phyloP scores from a whole-genome alignment of 2,888 invertebrate genomes.

The Cloeon dipterum region DNA sequence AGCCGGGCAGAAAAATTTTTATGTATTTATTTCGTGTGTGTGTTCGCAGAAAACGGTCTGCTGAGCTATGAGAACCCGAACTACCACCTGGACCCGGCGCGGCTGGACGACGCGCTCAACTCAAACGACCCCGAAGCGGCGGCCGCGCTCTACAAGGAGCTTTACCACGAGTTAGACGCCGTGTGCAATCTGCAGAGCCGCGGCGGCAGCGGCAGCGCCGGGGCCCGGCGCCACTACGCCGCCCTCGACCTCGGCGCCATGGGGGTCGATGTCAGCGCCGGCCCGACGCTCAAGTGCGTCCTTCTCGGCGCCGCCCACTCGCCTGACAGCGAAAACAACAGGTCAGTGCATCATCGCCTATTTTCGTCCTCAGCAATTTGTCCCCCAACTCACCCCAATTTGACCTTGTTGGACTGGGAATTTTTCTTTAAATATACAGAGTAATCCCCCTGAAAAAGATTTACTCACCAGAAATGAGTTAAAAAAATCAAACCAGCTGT shows the following conservation, averaged over 20 bases:
- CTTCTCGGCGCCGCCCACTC: not conserved
- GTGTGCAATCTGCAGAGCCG: slow-evolving; percentile 22
- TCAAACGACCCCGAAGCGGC: slow-evolving; percentile 37
- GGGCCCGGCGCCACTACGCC: slow-evolving; percentile 34
- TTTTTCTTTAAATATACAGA: too few species aligned
- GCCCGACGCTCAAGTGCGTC: slow-evolving; percentile 16
- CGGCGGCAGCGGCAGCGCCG: slow-evolving; percentile 17
- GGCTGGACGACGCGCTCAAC: slow-evolving; percentile 51
- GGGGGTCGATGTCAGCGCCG: slow-evolving; percentile 41
- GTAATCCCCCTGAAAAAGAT: too few species aligned
- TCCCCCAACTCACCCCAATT: too few species aligned
- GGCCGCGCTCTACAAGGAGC: slow-evolving; percentile 40
- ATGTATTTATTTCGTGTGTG: too few species aligned
- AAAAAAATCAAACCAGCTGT: too few species aligned
- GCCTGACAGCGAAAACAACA: slow-evolving; percentile 1
- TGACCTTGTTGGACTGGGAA: too few species aligned
- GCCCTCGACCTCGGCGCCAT: slow-evolving; percentile 41
- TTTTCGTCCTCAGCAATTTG: too few species aligned
- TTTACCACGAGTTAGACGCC: slow-evolving; percentile 30
- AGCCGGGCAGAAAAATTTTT: too few species aligned
- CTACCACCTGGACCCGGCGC: slow-evolving; percentile 58
- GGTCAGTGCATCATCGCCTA: too few species aligned
- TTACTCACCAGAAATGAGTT: too few species aligned
- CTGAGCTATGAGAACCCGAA: slow-evolving; percentile 82
- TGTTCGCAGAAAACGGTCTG: slow-evolving; percentile 67